phyloP scores from a whole-genome alignment of 2,113 vertebrate species.

The Platichthys stellatus region DNA sequence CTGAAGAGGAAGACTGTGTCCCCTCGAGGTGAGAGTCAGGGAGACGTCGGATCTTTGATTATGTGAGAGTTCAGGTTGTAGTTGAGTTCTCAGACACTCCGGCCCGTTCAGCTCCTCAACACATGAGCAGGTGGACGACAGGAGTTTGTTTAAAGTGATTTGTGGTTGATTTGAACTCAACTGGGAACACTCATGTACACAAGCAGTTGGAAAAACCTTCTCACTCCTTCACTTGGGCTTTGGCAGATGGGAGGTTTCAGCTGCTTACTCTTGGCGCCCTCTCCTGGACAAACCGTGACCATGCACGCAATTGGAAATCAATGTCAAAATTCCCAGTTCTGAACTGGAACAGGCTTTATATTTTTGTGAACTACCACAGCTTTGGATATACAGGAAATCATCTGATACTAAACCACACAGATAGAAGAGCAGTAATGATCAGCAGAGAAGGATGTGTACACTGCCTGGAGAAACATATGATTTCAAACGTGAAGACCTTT shows the following conservation, averaged over 20 bases:
- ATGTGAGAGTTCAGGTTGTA: slow-evolving; percentile 32
- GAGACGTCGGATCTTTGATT: slow-evolving; percentile 56
- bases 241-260: slow-evolving; percentile 3
- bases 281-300: slow-evolving; percentile 47
- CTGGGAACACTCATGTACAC: not conserved
- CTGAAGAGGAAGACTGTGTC: slow-evolving; percentile 49
- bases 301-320: not conserved
- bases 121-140: not conserved
- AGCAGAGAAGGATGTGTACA: not conserved
- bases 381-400: not conserved
- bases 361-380: not conserved
- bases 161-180: not conserved
- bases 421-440: too few species aligned
- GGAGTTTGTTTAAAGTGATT: not conserved
- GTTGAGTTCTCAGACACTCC: not conserved
- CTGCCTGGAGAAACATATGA: not conserved
- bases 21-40: slow-evolving; percentile 62
- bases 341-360: not conserved
- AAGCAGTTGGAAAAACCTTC: not conserved
- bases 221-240: not conserved
- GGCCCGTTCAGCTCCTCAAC: not conserved
- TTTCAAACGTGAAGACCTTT: not conserved
- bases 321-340: not conserved
- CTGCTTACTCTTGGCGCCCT: slow-evolving; percentile 54
- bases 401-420: too few species aligned